Conservation (phyloP, 2,888 invertebrate genomes). For the Ptycholaimellus sp. region DNA sequence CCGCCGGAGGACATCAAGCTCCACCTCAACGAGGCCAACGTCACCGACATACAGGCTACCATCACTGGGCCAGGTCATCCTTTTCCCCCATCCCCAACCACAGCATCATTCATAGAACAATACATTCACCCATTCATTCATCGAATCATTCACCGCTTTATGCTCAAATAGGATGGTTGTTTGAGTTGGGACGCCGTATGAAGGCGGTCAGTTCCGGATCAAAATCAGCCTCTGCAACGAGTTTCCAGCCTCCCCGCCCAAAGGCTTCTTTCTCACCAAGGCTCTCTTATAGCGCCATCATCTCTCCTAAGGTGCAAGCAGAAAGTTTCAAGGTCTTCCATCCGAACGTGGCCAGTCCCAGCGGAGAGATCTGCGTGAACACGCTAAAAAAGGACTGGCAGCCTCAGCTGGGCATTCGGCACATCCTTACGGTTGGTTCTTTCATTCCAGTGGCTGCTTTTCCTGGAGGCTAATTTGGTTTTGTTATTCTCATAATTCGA, state of each 20-base stretch:
- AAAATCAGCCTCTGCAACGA: constrained; percentile 69
- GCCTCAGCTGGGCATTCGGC: constrained; percentile 74
- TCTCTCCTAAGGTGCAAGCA: too few species aligned
- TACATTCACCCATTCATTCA: too few species aligned
- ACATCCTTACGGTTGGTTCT: constrained; percentile 51
- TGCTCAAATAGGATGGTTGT: constrained; percentile 4
- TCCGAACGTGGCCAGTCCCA: constrained; percentile 62
- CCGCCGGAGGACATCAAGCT: constrained; percentile 77
- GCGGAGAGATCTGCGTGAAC: constrained; percentile 87
- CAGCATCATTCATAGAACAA: too few species aligned
- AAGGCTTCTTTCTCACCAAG: constrained; percentile 66
- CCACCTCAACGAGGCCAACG: constrained; percentile 64
- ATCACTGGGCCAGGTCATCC: constrained; percentile 76
- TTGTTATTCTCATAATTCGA: too few species aligned
- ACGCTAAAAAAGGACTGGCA: constrained; percentile 89
- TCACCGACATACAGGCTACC: constrained; percentile 70
- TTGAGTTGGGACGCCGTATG: constrained; percentile 66
- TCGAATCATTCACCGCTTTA: background rate
- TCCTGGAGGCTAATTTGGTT: background rate
- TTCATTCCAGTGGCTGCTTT: background rate
- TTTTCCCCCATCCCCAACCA: too few species aligned
- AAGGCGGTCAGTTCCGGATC: constrained; percentile 61
- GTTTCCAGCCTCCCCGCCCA: constrained; percentile 70
- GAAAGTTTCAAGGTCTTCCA: constrained; percentile 96
- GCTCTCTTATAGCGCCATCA: too few species aligned